Conservation (phyloP, 2,888 invertebrate species). For the Drosophila subquinaria region DNA sequence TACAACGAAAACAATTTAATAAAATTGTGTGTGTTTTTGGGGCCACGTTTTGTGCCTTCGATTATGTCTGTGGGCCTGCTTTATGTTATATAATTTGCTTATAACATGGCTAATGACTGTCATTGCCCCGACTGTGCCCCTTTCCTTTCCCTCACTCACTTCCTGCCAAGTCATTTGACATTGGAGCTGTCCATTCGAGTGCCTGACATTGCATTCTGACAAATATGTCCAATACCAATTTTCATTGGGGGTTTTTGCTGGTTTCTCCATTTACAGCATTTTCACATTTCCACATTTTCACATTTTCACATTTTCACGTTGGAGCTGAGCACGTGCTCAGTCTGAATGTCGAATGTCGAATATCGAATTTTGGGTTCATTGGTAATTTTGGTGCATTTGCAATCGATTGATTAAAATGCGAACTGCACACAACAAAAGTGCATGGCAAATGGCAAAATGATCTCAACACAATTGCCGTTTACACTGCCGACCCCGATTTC, state of each 20-base stretch:
- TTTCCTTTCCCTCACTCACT: neutral
- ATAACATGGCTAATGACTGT: conserved; percentile 64
- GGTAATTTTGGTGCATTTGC: conserved; percentile 39
- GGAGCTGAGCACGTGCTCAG: conserved; percentile 27
- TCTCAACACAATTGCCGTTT: conserved; percentile 2
- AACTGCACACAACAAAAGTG: conserved; percentile 29
- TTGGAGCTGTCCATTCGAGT: conserved; percentile 32
- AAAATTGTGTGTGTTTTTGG: conserved; percentile 49
- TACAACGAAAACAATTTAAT: conserved; percentile 65
- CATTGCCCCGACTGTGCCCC: conserved; percentile 12
- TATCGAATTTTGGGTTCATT: conserved; percentile 36
- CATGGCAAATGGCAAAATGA: conserved; percentile 14
- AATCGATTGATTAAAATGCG: conserved; percentile 57
- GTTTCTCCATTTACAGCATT: conserved; percentile 17
- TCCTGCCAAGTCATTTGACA: neutral
- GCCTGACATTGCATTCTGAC: conserved; percentile 47
- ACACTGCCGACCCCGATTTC: conserved; percentile 4
- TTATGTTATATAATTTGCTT: conserved; percentile 63
- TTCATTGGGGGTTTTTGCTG: conserved; percentile 25
- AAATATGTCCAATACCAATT: conserved; percentile 48
- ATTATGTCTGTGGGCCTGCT: conserved; percentile 39
- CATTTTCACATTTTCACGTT: conserved; percentile 21
- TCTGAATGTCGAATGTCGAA: conserved; percentile 14
- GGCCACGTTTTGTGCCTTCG: conserved; percentile 41
- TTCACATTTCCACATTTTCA: conserved; percentile 26